Evolutionary conservation across 2,888 invertebrate genomes (phyloP), one percentile per base, ranked within the genome.

Genomic region (Gastrophysa polygoni): DNA sequence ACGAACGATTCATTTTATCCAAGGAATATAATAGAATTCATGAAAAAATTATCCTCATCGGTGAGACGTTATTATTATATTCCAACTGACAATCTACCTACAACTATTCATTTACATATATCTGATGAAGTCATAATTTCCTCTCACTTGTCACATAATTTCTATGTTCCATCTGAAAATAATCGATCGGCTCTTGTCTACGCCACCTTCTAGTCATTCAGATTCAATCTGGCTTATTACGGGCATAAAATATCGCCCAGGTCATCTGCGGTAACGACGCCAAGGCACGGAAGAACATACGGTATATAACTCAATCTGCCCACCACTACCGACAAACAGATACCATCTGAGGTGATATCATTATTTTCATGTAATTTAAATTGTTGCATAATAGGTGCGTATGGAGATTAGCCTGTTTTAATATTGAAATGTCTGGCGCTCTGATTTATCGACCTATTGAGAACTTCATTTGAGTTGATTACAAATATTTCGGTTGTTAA

Each of bases 301-400:
- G 43, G 63, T 63, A 57, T 74, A 76, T 76, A 74, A 75, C 77
- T 77, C 74, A 77, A 77, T 78, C 74, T 71, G 69, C 73, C 73
- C 72, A 75, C 73, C 66, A 69, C 44, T 47, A 71, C 74, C 74
- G 74, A 71, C 74, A 75, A 74, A 74, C 69, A 76, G 76, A 77
- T 75, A 73, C 71, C 73, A 74, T 74, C 72, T 59, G 51, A 60
- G 62, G 70, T 72, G 72, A 75, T 74, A 73, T 74, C 75, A 75
- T 77, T 77, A 77, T 77, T 75, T 76, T 74, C 74, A 69, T 75
- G 75, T 77, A 75, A 77, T 77, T 77, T 76, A 75, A 77, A 74
- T 74, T 71, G 74, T 77, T 77, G 70, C 73, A 73, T 76, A 77
- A 77, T 75, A 73, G 74, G 71, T 73, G 73, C 67, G 68, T 76